Conservation (phyloP, 1,140 invertebrate genomes). For the Halyomorpha halys region DNA sequence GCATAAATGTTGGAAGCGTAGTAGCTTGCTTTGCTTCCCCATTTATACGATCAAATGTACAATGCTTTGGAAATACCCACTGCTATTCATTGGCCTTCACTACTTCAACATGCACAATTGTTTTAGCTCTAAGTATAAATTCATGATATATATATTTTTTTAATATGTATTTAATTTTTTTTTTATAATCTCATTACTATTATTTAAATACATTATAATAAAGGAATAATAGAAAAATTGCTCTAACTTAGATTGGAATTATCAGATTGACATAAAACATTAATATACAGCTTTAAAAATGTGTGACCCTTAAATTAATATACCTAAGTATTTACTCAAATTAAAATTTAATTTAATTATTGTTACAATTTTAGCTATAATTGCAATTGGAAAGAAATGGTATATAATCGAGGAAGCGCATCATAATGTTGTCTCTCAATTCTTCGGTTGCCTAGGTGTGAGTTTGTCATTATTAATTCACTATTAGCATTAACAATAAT, state of each 20-base stretch:
- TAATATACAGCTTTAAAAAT: too few species aligned
- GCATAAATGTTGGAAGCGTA: conserved; percentile 67
- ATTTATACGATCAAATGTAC: conserved; percentile 52
- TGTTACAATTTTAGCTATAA: background rate
- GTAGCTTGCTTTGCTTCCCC: conserved; percentile 65
- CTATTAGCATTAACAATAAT: too few species aligned
- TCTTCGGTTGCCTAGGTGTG: background rate
- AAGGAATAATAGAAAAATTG: too few species aligned
- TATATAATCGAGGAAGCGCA: background rate
- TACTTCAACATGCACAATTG: conserved; percentile 56
- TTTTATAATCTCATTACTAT: too few species aligned
- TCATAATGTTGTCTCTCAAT: background rate
- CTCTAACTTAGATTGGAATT: too few species aligned
- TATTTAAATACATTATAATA: too few species aligned
- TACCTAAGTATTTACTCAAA: too few species aligned
- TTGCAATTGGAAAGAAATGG: background rate
- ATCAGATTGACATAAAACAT: too few species aligned
- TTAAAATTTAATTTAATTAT: background rate
- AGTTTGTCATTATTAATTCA: background rate
- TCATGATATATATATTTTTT: background rate
- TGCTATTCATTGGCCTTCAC: conserved; percentile 73
- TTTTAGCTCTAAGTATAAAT: conserved; percentile 48
- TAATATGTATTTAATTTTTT: too few species aligned
- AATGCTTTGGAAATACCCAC: conserved; percentile 58
- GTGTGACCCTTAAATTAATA: too few species aligned